Evolutionary conservation across 1,140 invertebrate genomes (phyloP).

Genomic region (Tigriopus japonicus): DNA sequence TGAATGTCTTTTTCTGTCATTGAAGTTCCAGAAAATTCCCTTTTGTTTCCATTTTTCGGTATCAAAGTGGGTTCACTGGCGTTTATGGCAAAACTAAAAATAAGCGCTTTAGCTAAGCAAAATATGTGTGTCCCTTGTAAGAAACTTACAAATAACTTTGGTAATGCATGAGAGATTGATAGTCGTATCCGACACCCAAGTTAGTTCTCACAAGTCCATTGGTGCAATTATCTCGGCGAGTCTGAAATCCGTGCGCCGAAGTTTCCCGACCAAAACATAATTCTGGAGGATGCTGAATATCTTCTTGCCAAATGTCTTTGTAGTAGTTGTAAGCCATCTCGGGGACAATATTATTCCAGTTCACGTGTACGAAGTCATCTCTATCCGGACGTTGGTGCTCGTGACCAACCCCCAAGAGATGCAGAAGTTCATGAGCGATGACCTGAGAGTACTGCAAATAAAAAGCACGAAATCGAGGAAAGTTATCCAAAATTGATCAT

Average conservation of each 20-base stretch:
- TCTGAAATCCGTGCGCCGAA: background rate
- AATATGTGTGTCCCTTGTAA: too few relatives aligned
- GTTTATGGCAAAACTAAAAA: too few relatives aligned
- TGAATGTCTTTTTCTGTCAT: too few relatives aligned
- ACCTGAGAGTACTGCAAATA: too few relatives aligned
- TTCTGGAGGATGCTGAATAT: background rate
- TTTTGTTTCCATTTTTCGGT: too few relatives aligned
- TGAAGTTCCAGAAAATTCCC: too few relatives aligned
- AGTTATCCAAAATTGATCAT: too few relatives aligned
- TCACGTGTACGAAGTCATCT: conserved; percentile 25
- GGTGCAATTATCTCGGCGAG: background rate
- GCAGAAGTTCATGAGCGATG: conserved; percentile 24
- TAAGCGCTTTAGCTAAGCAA: too few relatives aligned
- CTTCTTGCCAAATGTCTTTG: background rate
- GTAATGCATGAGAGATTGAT: background rate
- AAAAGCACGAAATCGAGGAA: too few relatives aligned
- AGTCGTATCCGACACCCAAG: background rate
- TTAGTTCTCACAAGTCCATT: background rate
- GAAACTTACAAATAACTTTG: background rate
- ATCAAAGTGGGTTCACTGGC: too few relatives aligned
- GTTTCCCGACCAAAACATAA: background rate
- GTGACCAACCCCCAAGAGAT: conserved; percentile 28
- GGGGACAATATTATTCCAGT: conserved; percentile 25
- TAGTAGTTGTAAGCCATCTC: conserved; percentile 16
- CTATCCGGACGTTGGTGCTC: conserved; percentile 29